phyloP scores from a whole-genome alignment of 2,797 vertebrate species.

The Cygnus olor region DNA sequence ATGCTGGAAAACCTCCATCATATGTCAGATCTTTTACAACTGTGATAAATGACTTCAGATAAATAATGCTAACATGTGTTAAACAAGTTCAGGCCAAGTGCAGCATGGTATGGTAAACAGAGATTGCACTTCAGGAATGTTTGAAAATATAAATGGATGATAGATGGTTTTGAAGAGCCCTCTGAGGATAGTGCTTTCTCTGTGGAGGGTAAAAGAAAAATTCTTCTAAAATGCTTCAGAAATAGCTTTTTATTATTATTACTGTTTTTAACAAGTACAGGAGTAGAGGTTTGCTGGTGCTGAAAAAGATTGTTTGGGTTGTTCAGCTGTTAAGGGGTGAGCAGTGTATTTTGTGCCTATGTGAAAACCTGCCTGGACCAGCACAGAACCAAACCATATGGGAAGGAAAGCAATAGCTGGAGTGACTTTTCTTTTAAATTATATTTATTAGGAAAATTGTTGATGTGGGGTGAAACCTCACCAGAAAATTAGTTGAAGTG shows the following conservation, averaged over 20 bases:
- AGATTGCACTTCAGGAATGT: constrained; percentile 51
- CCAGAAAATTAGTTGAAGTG: not conserved
- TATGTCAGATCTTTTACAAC: constrained; percentile 58
- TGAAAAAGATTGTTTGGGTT: not conserved
- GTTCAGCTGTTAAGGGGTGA: not conserved
- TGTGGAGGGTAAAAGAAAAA: not conserved
- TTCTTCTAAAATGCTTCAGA: not conserved
- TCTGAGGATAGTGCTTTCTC: not conserved
- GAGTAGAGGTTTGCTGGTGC: not conserved
- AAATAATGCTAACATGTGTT: constrained; percentile 38
- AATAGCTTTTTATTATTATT: not conserved
- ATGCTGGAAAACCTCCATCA: constrained; percentile 27
- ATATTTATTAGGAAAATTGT: not conserved
- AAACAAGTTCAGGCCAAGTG: constrained; percentile 53
- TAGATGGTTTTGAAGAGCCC: not conserved
- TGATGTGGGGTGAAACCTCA: not conserved
- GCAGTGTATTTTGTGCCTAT: rapidly evolving
- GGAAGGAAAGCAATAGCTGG: not conserved
- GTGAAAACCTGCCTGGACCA: not conserved
- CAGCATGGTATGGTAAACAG: constrained; percentile 17
- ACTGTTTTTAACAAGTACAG: not conserved
- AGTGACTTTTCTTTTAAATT: not conserved
- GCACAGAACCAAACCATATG: not conserved
- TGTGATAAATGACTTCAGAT: constrained; percentile 61
- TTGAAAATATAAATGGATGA: constrained; percentile 21